Conservation (phyloP, 2,797 vertebrate genomes). For the Gila robusta region DNA sequence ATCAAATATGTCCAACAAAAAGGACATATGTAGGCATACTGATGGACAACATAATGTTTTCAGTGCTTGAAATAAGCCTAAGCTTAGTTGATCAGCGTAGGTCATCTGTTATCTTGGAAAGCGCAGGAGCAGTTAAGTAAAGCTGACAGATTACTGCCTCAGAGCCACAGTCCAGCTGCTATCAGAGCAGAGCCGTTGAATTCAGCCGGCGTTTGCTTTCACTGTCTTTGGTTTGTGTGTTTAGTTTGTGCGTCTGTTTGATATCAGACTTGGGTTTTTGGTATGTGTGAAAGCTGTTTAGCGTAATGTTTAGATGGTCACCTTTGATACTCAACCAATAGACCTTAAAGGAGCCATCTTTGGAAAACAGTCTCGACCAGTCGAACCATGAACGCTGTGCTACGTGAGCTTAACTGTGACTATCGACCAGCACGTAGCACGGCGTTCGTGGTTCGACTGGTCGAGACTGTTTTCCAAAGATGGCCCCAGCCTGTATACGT, state of each 20-base stretch:
- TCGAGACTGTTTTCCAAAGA: too few species aligned
- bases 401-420: too few species aligned
- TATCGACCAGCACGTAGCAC: too few species aligned
- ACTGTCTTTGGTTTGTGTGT: constrained; percentile 4
- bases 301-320: background rate
- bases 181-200: background rate
- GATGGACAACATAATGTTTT: constrained; percentile 49
- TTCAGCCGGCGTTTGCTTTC: background rate
- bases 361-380: too few species aligned
- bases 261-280: background rate
- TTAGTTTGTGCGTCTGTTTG: background rate
- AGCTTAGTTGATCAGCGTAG: constrained; percentile 54
- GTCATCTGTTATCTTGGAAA: constrained; percentile 55
- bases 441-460: too few species aligned
- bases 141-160: constrained; percentile 55
- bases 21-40: constrained; percentile 26
- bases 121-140: constrained; percentile 49
- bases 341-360: too few species aligned
- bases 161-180: constrained; percentile 49
- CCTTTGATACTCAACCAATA: background rate
- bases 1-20: background rate
- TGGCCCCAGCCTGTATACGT: too few species aligned
- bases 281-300: constrained; percentile 3
- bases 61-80: constrained; percentile 49
- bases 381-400: too few species aligned